Evolutionary conservation across 2,888 invertebrate species (phyloP).

Genomic region (Drosophila cognata): DNA sequence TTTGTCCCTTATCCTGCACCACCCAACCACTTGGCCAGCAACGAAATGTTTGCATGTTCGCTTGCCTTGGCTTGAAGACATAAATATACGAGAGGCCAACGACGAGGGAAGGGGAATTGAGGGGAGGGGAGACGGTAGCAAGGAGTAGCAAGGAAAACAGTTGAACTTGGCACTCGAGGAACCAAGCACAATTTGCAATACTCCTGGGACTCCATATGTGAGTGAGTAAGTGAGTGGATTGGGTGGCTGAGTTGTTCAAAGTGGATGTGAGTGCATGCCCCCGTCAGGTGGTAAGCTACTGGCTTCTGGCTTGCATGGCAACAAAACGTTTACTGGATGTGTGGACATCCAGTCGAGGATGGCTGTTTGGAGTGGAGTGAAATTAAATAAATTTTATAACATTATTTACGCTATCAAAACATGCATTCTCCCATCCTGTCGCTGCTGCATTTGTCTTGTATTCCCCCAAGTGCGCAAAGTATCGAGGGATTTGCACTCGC

Average conservation of each 20-base stretch:
- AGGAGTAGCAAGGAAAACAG: slow-evolving; percentile 7
- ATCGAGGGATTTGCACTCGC: slow-evolving; percentile 49
- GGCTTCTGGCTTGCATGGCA: slow-evolving; percentile 24
- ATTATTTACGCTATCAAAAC: slow-evolving; percentile 81
- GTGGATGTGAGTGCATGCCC: slow-evolving; percentile 19
- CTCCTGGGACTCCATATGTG: slow-evolving; percentile 56
- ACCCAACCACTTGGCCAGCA: not conserved
- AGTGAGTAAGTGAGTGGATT: not conserved
- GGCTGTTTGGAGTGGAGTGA: slow-evolving; percentile 55
- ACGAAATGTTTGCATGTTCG: slow-evolving; percentile 65
- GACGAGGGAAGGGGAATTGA: slow-evolving; percentile 27
- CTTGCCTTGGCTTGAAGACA: slow-evolving; percentile 45
- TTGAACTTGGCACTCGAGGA: slow-evolving; percentile 25
- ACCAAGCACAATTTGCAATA: slow-evolving; percentile 64
- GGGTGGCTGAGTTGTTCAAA: not conserved
- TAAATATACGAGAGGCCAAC: slow-evolving; percentile 69
- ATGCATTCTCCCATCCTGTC: slow-evolving; percentile 53
- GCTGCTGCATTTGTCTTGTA: slow-evolving; percentile 53
- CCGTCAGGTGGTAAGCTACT: slow-evolving; percentile 12
- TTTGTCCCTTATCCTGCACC: not conserved
- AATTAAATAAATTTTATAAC: slow-evolving; percentile 81
- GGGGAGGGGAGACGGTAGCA: not conserved
- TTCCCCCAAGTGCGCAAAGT: not conserved
- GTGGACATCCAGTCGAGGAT: slow-evolving; percentile 6
- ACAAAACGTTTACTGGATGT: slow-evolving; percentile 63